A percentile compares a stretch with the other conserved stretches of the same genome.
phyloP scores from a whole-genome alignment of 2,888 invertebrate species.

The Lithosia quadra region DNA sequence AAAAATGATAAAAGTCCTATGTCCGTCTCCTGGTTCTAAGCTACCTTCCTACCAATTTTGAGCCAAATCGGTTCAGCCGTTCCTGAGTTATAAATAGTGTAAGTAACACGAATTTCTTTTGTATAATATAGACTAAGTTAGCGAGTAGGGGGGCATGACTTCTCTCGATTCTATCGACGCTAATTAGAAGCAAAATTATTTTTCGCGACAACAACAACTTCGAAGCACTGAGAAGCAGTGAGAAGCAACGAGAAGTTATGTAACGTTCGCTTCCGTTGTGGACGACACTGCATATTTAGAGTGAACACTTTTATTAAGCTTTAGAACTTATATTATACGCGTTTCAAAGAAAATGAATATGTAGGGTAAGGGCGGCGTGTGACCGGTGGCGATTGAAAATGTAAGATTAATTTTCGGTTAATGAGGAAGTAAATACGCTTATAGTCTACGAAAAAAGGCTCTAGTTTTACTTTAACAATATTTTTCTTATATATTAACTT shows the following conservation, averaged over 20 bases:
- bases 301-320: slow-evolving; percentile 61
- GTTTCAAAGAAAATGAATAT: slow-evolving; percentile 58
- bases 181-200: slow-evolving; percentile 44
- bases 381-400: slow-evolving; percentile 2
- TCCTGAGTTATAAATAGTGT: too few species aligned
- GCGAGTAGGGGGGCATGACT: too few species aligned
- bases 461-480: too few species aligned
- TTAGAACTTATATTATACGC: slow-evolving; percentile 47
- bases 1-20: too few species aligned
- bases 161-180: slow-evolving; percentile 24
- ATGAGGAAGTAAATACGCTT: too few species aligned
- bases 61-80: too few species aligned
- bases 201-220: slow-evolving; percentile 25
- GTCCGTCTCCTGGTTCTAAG: too few species aligned
- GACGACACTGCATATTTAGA: slow-evolving; percentile 47
- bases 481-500: too few species aligned
- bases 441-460: too few species aligned
- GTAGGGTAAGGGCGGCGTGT: slow-evolving; percentile 26
- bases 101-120: too few species aligned
- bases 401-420: not conserved
- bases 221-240: slow-evolving; percentile 7
- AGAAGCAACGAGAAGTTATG: slow-evolving; percentile 19
- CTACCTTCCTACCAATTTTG: too few species aligned
- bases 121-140: too few species aligned
- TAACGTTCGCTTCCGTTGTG: slow-evolving; percentile 35